Evolutionary conservation across 2,888 invertebrate genomes (phyloP).

Genomic region (Eilema caniola): DNA sequence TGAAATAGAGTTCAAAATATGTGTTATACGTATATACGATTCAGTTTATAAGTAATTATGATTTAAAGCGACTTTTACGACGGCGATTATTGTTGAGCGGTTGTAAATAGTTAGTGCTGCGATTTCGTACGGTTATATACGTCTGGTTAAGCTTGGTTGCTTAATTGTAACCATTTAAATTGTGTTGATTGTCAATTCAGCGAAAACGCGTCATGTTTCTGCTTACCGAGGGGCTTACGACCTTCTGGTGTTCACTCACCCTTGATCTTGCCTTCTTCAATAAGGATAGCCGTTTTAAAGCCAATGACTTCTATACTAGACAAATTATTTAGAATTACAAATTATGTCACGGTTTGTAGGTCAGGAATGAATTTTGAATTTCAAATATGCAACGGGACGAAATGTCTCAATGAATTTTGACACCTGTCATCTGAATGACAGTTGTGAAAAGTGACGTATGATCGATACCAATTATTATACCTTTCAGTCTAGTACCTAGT

Average conservation of each 20-base stretch:
- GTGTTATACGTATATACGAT: constrained; percentile 47
- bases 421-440: neutral
- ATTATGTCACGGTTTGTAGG: neutral
- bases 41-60: constrained; percentile 60
- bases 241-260: neutral
- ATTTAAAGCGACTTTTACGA: constrained; percentile 63
- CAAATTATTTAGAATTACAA: neutral
- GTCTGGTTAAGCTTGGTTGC: constrained; percentile 48
- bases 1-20: constrained; percentile 51
- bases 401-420: neutral
- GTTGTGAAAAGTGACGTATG: neutral
- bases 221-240: constrained; percentile 18
- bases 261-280: neutral
- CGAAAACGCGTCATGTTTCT: constrained; percentile 45
- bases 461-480: neutral
- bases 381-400: neutral
- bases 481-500: no score
- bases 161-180: constrained; percentile 53
- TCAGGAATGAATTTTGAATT: neutral
- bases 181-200: constrained; percentile 51
- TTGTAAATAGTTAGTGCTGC: constrained; percentile 55
- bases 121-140: constrained; percentile 55
- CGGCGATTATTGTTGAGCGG: constrained; percentile 57
- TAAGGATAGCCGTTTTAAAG: neutral
- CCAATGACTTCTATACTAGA: neutral